Conservation (phyloP, 2,797 vertebrate species). For the Miichthys miiuy region DNA sequence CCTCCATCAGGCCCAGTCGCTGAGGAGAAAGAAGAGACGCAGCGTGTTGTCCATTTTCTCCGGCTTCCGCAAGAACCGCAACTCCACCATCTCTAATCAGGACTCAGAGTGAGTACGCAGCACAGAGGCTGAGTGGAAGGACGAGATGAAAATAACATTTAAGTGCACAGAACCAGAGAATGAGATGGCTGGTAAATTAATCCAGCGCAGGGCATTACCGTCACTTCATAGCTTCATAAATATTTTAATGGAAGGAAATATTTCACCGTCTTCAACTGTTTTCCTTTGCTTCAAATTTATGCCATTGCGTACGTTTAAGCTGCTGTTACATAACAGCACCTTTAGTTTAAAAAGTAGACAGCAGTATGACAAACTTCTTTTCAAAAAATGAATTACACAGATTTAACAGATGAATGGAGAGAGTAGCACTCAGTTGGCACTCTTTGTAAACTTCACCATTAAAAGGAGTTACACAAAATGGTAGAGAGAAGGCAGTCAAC, state of each 20-base stretch:
- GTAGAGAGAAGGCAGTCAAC: neutral
- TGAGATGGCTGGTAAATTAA: slow-evolving; percentile 48
- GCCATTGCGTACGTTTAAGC: slow-evolving; percentile 9
- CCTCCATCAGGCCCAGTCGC: slow-evolving; percentile 83
- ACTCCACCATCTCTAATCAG: slow-evolving; percentile 83
- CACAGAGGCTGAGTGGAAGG: slow-evolving; percentile 45
- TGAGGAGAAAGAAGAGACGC: slow-evolving; percentile 86
- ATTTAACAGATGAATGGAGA: slow-evolving; percentile 17
- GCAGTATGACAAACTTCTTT: slow-evolving; percentile 4
- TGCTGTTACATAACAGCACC: slow-evolving; percentile 27
- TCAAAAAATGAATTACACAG: slow-evolving; percentile 4
- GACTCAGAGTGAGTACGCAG: slow-evolving; percentile 73
- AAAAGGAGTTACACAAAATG: neutral
- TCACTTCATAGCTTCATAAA: slow-evolving; percentile 61
- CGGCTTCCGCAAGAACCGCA: slow-evolving; percentile 86
- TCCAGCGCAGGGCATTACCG: slow-evolving; percentile 47
- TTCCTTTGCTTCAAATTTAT: slow-evolving; percentile 42
- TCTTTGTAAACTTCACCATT: slow-evolving; percentile 22
- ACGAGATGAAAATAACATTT: slow-evolving; percentile 32
- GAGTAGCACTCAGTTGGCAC: neutral
- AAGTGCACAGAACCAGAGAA: slow-evolving; percentile 38
- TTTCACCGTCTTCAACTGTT: slow-evolving; percentile 53
- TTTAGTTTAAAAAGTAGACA: slow-evolving; percentile 25
- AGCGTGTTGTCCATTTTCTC: slow-evolving; percentile 86
- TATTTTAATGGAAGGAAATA: slow-evolving; percentile 64